Evolutionary conservation across 2,797 vertebrate genomes (phyloP).

Genomic region (Pseudochromis fuscus): DNA sequence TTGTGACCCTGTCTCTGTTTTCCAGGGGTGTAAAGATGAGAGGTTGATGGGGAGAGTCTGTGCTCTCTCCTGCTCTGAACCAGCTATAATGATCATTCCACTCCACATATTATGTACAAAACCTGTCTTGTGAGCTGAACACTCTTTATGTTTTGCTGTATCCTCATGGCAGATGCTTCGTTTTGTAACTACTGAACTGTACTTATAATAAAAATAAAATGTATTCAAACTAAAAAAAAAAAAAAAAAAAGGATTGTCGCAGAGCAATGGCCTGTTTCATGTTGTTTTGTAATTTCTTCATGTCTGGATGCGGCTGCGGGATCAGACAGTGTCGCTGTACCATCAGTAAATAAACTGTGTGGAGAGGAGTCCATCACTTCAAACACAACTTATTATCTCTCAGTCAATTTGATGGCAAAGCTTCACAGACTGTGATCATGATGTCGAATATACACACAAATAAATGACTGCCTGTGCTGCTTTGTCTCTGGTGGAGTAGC

Average conservation of each 20-base stretch:
- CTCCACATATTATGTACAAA: constrained; percentile 83
- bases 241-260: constrained; percentile 61
- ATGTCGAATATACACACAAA: constrained; percentile 38
- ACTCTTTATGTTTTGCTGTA: constrained; percentile 88
- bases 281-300: constrained; percentile 53
- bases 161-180: constrained; percentile 90
- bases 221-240: constrained; percentile 87
- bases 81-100: constrained; percentile 86
- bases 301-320: constrained; percentile 2
- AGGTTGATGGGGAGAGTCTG: constrained; percentile 65
- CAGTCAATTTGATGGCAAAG: constrained; percentile 38
- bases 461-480: constrained; percentile 43
- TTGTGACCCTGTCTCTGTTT: constrained; percentile 71
- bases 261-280: constrained; percentile 62
- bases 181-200: constrained; percentile 93
- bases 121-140: constrained; percentile 89
- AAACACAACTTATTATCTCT: constrained; percentile 46
- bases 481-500: constrained; percentile 37
- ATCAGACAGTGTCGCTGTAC: constrained; percentile 18
- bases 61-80: constrained; percentile 77
- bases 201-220: constrained; percentile 93
- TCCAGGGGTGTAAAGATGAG: constrained; percentile 74
- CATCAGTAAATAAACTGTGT: constrained; percentile 51
- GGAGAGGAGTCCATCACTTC: constrained; percentile 43
- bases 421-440: constrained; percentile 50